Evolutionary conservation across 2,797 vertebrate genomes (phyloP).

Genomic region (Microctenopoma steveboyesi): DNA sequence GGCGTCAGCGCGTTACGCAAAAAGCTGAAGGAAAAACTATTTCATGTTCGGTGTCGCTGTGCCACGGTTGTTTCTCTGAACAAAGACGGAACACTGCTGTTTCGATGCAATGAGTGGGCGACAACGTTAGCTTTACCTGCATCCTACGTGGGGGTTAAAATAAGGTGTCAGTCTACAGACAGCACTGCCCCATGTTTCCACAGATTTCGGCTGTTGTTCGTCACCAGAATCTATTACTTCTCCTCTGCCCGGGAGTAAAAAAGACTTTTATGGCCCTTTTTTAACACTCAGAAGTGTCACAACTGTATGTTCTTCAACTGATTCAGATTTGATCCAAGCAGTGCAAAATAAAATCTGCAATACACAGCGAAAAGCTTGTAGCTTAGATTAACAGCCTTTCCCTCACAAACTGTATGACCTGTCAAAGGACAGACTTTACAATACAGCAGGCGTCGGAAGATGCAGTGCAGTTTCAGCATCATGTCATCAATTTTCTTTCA

Average conservation of each 20-base stretch:
- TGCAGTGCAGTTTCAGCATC: slow-evolving; percentile 33
- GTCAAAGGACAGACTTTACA: slow-evolving; percentile 63
- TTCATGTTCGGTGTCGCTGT: slow-evolving; percentile 29
- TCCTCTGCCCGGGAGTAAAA: slow-evolving; percentile 26
- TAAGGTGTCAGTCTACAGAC: slow-evolving; percentile 21
- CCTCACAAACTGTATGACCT: slow-evolving; percentile 47
- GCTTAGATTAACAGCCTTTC: slow-evolving; percentile 56
- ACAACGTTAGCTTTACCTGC: slow-evolving; percentile 19
- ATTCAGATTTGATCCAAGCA: slow-evolving; percentile 45
- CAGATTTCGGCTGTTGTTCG: slow-evolving; percentile 52
- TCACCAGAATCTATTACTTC: slow-evolving; percentile 51
- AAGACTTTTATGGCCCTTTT: slow-evolving; percentile 54
- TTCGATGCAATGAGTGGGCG: slow-evolving; percentile 17
- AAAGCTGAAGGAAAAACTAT: slow-evolving; percentile 38
- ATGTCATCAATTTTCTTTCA: slow-evolving; percentile 58
- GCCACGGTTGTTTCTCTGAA: slow-evolving; percentile 7
- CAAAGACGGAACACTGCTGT: not conserved
- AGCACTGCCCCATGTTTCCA: slow-evolving; percentile 29
- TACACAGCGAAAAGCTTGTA: slow-evolving; percentile 46
- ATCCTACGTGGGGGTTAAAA: slow-evolving; percentile 35
- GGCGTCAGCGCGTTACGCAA: slow-evolving; percentile 36
- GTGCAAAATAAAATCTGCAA: slow-evolving; percentile 42
- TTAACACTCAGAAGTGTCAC: slow-evolving; percentile 49
- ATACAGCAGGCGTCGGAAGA: slow-evolving; percentile 50
- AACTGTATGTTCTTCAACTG: not conserved